Evolutionary conservation across 2,113 vertebrate species (phyloP), one percentile per base, ranked within the genome.

Genomic region (Tragelaphus buxtoni): DNA sequence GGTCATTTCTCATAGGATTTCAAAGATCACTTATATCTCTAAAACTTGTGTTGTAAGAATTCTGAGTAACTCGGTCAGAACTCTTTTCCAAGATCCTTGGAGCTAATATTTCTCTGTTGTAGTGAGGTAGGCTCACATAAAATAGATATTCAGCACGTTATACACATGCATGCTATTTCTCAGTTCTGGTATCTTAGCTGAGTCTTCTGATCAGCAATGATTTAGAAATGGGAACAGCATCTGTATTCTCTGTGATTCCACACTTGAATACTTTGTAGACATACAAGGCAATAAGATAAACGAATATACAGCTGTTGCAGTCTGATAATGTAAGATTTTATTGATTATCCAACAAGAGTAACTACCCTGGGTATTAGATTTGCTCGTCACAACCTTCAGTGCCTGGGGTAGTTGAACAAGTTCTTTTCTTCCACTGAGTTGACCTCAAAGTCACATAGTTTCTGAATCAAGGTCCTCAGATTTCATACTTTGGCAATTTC

Each of bases 271-370:
- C 96, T 98, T 96, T 97, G 88, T 96, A 96, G 97, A 94, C 97
- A 97, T 96, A 88, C 35, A 95, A 97, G 92, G 96, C 92, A 98
- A 98, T 97, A 89, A 13, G 95, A 98, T 98, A 98, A 95, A 97
- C 53, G 95, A 98, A 98, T 94, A 92, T 98, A 97, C 98, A 99
- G 98, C 98, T 99, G 98, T 96, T 96, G 92, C 96, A 80, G 97
- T 85, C 98, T 98, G 98, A 99, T 99, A 99, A 97, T 97, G 96
- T 97, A 95, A 95, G 97, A 94, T 98, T 98, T 98, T 99, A 99
- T 98, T 98, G 98, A 98, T 98, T 98, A 97, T 96, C 97, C 96
- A 95, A 91, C 95, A 95, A 94, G 94, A 99, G 98, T 97, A 98
- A 97, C 98, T 96, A 74, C 96, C 76, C 94, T 11, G 1, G 97